Evolutionary conservation across 30 jellyfish, hydroid and myxozoan species (phyloP), one percentile per base, ranked within the genome.

Genomic region (Hydra vulgaris): DNA sequence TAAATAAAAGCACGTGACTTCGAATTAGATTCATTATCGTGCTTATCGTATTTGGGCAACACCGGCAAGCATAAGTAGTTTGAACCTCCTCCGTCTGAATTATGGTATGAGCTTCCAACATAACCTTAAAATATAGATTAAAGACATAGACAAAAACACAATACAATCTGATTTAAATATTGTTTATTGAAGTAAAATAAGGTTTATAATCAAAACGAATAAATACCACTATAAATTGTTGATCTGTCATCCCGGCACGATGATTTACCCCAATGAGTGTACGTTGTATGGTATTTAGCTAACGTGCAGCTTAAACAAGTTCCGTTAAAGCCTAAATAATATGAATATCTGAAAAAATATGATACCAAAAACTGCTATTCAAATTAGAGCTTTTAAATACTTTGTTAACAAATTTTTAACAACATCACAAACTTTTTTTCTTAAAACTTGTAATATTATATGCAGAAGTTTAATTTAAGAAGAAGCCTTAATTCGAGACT

Each of bases 11-110:
- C 95, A 18, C 96, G 79, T 77, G 72, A 25, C 15, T 52, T 27
- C 15, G 16, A 16, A 25, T 81, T 74, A n/a, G 71, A 61, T 54
- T 54, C 22, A 0, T 83, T 67, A 25, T 88, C 95, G 21, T 83
- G 25, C 54, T 74, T 79, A 7, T 71, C 77, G 83, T 94, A 94
- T 7, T 53, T 56, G 24, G 96, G 96, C 7, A 25, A 23, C 21
- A 81, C 86, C 16, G 96, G 96, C 74, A 94, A 55, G 84, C 99
- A 94, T 7, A 94, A 88, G 74, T 84, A 94, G 68, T 94, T 94
- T 15, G 99, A 88, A 21, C 99, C 99, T 0, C 99, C 96, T 7
- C 99, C 96, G 12, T 79, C 74, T 20, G 88, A 90, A 24, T 78
- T 84, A 89, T 88, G 96, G 80, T 79, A 89, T 18, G 99, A 85